These are phyloP conservation scores for Ceratosolen fusciceps DNA, from an alignment of 1,140 invertebrate species.

Conservation along the genomic window DNA sequence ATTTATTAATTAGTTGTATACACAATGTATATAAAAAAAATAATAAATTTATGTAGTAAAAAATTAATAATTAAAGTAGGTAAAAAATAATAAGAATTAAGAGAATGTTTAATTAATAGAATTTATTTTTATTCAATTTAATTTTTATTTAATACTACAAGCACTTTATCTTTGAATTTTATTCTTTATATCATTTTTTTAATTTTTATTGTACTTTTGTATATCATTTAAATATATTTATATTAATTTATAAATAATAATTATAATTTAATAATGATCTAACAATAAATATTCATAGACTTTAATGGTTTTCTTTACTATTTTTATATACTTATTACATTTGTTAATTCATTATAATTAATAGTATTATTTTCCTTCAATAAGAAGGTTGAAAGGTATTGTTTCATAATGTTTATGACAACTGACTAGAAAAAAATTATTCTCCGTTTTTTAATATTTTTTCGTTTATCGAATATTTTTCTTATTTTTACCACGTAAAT, in stretches of 20 bases:
- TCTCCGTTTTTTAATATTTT: conserved; percentile 13
- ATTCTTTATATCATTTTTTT: conserved; percentile 25
- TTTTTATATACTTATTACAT: conserved; percentile 61
- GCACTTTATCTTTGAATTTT: conserved; percentile 42
- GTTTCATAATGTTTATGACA: conserved; percentile 33
- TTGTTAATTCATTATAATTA: conserved; percentile 54
- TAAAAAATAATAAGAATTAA: no score
- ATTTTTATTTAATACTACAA: conserved; percentile 51
- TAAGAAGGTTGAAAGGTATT: conserved; percentile 32
- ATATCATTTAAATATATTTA: conserved; percentile 35
- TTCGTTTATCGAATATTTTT: conserved; percentile 10
- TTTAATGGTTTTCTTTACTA: conserved; percentile 59
- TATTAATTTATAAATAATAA: conserved; percentile 36
- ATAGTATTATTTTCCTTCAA: conserved; percentile 40
- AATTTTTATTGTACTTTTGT: conserved; percentile 10
- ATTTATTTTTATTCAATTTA: conserved; percentile 40
- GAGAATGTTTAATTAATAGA: no score
- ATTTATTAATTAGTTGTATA: no score
- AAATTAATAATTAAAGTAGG: no score
- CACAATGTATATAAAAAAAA: no score
- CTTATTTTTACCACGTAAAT: conserved; percentile 51
- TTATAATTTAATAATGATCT: conserved; percentile 49
- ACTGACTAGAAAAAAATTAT: conserved; percentile 33
- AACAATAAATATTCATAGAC: conserved; percentile 60
- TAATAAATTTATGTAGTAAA: no score